Percentiles rank a stretch among this genome's conserved stretches.
Conservation (phyloP, 2,797 vertebrate genomes). For the Manis pentadactyla region DNA sequence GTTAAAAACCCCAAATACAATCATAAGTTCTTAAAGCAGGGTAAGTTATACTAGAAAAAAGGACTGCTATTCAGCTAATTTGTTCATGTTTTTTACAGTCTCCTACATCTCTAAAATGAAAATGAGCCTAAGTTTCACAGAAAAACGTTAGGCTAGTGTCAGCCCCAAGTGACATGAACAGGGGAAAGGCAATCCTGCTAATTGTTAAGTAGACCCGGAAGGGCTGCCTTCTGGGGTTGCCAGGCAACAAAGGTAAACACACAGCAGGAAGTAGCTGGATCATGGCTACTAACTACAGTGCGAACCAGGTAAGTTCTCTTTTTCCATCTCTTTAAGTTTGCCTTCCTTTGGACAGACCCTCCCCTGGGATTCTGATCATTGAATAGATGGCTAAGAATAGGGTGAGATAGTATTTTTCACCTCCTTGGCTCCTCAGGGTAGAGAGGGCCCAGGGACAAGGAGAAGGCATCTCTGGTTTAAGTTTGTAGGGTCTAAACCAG, state of each 20-base stretch:
- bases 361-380: background rate
- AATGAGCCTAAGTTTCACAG: background rate
- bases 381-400: background rate
- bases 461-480: background rate
- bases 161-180: background rate
- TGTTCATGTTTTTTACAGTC: background rate
- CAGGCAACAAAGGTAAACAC: conserved; percentile 78
- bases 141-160: background rate
- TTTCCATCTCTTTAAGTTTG: background rate
- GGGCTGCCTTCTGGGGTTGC: conserved; percentile 65
- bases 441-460: background rate
- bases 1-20: background rate
- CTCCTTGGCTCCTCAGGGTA: background rate
- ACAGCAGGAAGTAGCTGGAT: conserved; percentile 45
- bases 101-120: background rate
- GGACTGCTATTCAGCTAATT: background rate
- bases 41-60: background rate
- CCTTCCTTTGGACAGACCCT: background rate
- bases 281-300: conserved; percentile 84
- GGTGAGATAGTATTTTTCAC: background rate
- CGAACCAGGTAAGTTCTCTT: conserved; percentile 80
- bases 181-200: background rate
- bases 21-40: background rate
- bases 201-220: background rate
- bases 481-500: background rate